phyloP scores from a whole-genome alignment of 2,797 vertebrate species.

The Holocentrus rufus region DNA sequence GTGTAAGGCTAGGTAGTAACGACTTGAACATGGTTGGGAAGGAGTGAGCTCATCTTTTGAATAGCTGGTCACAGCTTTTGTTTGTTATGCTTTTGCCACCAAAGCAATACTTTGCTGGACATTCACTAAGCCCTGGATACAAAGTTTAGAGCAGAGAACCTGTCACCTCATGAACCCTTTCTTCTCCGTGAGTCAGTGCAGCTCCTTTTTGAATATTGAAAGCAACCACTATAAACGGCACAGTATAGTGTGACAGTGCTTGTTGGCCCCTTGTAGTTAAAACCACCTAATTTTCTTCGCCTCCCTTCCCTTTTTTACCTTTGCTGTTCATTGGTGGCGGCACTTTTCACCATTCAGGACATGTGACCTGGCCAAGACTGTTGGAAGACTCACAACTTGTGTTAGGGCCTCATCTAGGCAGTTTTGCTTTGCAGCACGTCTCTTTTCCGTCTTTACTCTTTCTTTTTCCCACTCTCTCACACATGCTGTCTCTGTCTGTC shows the following conservation, averaged over 20 bases:
- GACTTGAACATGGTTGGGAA: slow-evolving; percentile 56
- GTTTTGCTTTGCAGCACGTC: slow-evolving; percentile 14
- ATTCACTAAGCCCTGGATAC: neutral
- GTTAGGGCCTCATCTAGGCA: slow-evolving; percentile 4
- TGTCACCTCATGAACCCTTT: neutral
- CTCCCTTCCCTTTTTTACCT: neutral
- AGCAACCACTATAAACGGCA: neutral
- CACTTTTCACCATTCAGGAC: slow-evolving; percentile 1
- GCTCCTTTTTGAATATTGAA: neutral
- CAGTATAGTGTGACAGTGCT: neutral
- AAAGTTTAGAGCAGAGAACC: neutral
- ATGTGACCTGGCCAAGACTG: neutral
- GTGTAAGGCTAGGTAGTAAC: slow-evolving; percentile 51
- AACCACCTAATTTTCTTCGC: neutral
- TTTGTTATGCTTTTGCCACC: slow-evolving; percentile 15
- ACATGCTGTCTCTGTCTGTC: slow-evolving; percentile 49
- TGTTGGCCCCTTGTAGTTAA: neutral
- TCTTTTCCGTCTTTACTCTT: slow-evolving; percentile 13
- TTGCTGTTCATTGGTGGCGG: neutral
- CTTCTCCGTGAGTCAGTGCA: neutral
- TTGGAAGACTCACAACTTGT: slow-evolving; percentile 8
- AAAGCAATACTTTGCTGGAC: neutral
- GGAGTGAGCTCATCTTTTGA: slow-evolving; percentile 48
- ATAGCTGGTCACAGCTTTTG: slow-evolving; percentile 14
- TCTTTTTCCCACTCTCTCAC: slow-evolving; percentile 4